Conservation (phyloP, 2,888 invertebrate genomes). For the Coenonympha glycerion region DNA sequence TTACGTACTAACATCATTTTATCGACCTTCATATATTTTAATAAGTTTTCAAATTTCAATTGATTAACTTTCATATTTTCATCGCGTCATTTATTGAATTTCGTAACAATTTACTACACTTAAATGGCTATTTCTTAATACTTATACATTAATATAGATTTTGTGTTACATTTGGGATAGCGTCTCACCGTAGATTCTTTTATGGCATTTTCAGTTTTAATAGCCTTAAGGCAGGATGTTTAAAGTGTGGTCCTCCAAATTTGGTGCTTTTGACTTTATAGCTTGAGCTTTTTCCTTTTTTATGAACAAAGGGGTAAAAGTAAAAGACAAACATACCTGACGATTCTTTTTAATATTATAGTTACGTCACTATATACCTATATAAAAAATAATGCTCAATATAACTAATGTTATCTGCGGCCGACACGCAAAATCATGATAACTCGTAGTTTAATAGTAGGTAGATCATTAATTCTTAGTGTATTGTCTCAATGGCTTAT, state of each 20-base stretch:
- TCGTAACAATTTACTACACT: too few relatives aligned
- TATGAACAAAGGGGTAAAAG: not conserved
- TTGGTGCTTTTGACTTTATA: not conserved
- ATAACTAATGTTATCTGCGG: too few relatives aligned
- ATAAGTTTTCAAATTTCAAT: not conserved
- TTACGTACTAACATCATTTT: constrained; percentile 4
- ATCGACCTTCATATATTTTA: not conserved
- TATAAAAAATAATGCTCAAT: too few relatives aligned
- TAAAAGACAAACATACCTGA: not conserved
- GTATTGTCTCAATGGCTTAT: not conserved
- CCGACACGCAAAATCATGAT: too few relatives aligned
- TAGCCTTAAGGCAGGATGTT: not conserved
- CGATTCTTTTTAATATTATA: too few relatives aligned
- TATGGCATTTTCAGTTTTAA: not conserved
- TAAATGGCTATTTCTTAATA: too few relatives aligned
- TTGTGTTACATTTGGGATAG: not conserved
- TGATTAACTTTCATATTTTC: constrained; percentile 3
- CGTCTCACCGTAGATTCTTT: not conserved
- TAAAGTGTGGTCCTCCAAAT: not conserved
- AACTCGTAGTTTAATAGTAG: not conserved
- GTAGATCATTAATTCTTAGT: not conserved
- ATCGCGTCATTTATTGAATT: not conserved
- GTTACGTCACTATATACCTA: too few relatives aligned
- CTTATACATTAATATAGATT: too few relatives aligned
- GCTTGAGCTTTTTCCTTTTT: not conserved